Evolutionary conservation across 2,113 vertebrate genomes (phyloP).

Genomic region (Penelope pileata): DNA sequence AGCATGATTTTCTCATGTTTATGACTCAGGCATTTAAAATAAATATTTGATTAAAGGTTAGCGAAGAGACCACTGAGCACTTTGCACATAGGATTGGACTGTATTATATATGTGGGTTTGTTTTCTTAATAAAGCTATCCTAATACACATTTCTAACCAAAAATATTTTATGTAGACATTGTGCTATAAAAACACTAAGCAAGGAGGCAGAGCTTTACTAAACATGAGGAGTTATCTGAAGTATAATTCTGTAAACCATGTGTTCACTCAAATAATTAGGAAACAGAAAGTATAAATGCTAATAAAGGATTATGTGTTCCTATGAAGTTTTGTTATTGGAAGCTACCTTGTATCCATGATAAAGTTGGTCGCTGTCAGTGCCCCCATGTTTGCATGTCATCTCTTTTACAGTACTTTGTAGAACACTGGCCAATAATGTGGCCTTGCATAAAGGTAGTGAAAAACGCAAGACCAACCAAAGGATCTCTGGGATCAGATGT

Average conservation of each 20-base stretch:
- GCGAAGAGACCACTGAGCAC: not conserved
- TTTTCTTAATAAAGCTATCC: not conserved
- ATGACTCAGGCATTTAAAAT: not conserved
- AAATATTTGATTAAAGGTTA: not conserved
- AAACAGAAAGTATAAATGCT: slow-evolving; percentile 20
- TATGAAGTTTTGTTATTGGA: not conserved
- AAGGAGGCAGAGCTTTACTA: not conserved
- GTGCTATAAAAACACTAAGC: not conserved
- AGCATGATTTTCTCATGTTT: not conserved
- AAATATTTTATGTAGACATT: not conserved
- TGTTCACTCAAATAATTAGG: not conserved
- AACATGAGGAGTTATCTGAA: not conserved
- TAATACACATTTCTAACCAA: not conserved
- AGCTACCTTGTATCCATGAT: not conserved
- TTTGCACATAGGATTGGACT: not conserved
- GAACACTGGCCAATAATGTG: not conserved
- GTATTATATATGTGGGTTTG: not conserved
- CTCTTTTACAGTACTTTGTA: not conserved
- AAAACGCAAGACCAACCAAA: not conserved
- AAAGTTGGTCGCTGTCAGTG: not conserved
- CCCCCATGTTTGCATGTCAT: not conserved
- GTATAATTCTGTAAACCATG: not conserved
- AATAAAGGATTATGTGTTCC: slow-evolving; percentile 44
- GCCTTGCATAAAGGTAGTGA: not conserved
- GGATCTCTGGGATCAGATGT: not conserved